Evolutionary conservation across 2,888 invertebrate species (phyloP), one percentile per base, ranked within the genome.

Genomic region (Chironomus riparius): DNA sequence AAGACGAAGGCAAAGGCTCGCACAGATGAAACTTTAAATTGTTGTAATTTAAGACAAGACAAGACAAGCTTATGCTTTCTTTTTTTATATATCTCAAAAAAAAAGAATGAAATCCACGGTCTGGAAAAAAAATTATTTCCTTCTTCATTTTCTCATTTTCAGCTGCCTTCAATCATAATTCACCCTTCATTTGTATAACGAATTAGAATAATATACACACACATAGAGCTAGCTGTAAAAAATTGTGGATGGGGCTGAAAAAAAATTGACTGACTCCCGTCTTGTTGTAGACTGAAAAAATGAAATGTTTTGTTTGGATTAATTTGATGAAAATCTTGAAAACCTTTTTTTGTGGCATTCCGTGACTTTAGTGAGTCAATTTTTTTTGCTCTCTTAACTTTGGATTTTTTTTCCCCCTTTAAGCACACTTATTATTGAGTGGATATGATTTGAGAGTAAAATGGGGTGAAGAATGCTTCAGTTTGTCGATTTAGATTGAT

Each of bases 281-380:
- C 10, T 38, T 38, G 38, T 10, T 38, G 38, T 22, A 65, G 65
- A 21, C 65, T 65, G 65, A 10, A 38, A 1, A 2, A 38, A 38
- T 38, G 38, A 38, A 38, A 38, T 38, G 38, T 38, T 38, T 38
- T 38, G 50, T 50, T 56, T 24, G 72, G 72, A 73, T 62, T 73
- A 73, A 73, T 73, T 73, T 62, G 72, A 73, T 62, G 72, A 62
- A 62, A 50, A 71, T 71, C 71, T 38, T 38, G 38, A 38, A 56
- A 56, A 56, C 5, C 56, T 18, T 56, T 73, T 24, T 65, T 65
- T 18, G 71, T 71, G 56, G 50, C 48, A 38, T 61, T 62, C 47
- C 72, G 72, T 73, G 72, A 73, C 72, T 61, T 62, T 62, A 38
- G 38, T 38, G 38, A 38, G 38, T 38, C 38, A 38, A 38, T 38